These are phyloP conservation scores for Capreolus pygargus DNA, from an alignment of 2,113 vertebrate genomes.

Conservation along the genomic window DNA sequence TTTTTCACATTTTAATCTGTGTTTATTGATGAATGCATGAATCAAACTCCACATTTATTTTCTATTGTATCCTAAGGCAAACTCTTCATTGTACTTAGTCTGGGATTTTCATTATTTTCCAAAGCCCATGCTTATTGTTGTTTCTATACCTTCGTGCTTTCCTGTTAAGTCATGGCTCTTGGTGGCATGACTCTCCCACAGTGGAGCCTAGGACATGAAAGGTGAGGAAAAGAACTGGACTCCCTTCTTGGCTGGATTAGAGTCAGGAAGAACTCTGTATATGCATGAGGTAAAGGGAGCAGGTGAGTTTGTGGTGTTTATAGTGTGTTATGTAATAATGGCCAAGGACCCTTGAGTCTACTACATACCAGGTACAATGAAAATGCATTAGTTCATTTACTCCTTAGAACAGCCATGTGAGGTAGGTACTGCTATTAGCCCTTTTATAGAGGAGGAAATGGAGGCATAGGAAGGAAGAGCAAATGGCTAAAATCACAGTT, in stretches of 20 bases:
- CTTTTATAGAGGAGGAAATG: neutral
- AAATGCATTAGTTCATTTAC: neutral
- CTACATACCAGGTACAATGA: neutral
- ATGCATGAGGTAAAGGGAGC: too few relatives aligned
- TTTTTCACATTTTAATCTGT: neutral
- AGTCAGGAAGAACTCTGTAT: neutral
- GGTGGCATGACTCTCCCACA: neutral
- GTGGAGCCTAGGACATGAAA: neutral
- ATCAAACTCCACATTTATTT: neutral
- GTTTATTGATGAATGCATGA: neutral
- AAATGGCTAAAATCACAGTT: neutral
- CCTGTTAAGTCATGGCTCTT: neutral
- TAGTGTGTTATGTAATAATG: neutral
- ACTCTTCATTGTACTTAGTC: neutral
- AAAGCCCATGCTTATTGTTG: neutral
- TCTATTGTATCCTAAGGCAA: neutral
- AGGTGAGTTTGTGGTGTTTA: neutral
- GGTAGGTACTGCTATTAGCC: neutral
- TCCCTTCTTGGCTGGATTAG: neutral
- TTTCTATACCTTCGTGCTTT: neutral
- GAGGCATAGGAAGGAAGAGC: neutral
- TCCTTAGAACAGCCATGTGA: neutral
- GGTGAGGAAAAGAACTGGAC: neutral
- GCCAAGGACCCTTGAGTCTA: neutral
- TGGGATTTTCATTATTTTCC: neutral